Conservation (phyloP, 2,888 invertebrate genomes). For the Automeris io region DNA sequence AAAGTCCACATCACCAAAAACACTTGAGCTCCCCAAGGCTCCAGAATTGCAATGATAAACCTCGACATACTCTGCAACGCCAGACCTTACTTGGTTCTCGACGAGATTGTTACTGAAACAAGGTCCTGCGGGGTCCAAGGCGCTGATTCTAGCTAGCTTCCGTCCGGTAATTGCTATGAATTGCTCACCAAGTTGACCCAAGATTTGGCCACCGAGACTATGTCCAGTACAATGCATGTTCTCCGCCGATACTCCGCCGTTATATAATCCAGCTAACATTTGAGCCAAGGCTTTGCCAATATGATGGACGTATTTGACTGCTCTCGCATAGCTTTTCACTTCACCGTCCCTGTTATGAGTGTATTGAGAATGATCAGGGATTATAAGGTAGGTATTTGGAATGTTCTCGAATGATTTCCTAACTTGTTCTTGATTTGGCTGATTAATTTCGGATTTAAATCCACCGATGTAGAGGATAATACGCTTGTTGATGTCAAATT, state of each 20-base stretch:
- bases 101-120: constrained; percentile 3
- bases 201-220: constrained; percentile 6
- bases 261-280: constrained; percentile 16
- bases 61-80: constrained; percentile 6
- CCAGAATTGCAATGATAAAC: constrained; percentile 28
- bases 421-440: constrained; percentile 42
- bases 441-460: constrained; percentile 43
- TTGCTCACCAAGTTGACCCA: constrained; percentile 1
- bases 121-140: constrained; percentile 5
- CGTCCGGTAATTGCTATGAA: constrained; percentile 1
- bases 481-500: constrained; percentile 33
- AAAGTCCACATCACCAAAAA: constrained; percentile 61
- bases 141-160: constrained; percentile 4
- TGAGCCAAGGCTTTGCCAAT: constrained; percentile 21
- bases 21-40: constrained; percentile 40
- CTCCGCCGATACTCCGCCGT: constrained; percentile 15
- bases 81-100: constrained; percentile 5
- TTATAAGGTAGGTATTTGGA: constrained; percentile 23
- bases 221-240: constrained; percentile 5
- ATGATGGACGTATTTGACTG: constrained; percentile 24
- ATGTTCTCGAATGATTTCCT: constrained; percentile 20
- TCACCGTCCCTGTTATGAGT: constrained; percentile 20
- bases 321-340: constrained; percentile 22
- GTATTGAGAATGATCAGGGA: constrained; percentile 24
- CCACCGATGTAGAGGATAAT: constrained; percentile 2